Evolutionary conservation across 2,888 invertebrate genomes (phyloP), one percentile per base, ranked within the genome.

Genomic region (Halictus quadricinctus): DNA sequence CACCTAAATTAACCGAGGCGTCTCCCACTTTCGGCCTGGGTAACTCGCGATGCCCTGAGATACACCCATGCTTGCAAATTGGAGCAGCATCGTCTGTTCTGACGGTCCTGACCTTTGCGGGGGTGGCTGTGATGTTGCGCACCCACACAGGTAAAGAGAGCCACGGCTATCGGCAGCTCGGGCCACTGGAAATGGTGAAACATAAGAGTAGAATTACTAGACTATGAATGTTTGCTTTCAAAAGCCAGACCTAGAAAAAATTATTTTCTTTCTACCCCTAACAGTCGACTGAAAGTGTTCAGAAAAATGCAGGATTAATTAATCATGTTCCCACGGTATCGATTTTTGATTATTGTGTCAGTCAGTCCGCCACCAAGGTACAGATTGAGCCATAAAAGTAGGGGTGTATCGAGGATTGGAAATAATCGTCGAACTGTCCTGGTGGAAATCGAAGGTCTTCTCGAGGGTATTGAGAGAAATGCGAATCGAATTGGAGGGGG

Each of bases 1-100:
- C 91, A 90, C 90, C 90, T 87, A 92, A 92, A 92, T 92, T 92
- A 91, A 91, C 90, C 89, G 86, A 87, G 78, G 89, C 90, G 88
- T 90, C 83, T 72, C 73, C 76, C 85, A 66, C 72, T 60, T 73
- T 69, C 18, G 66, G 85, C 60, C 69, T 72, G 66, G 66, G 70
- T 74, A 69, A 64, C 72, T 75, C 77, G 76, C 80, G 82, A 78
- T 82, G 79, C 80, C 83, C 69, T 60, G 76, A 82, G 85, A 74
- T 73, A 81, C 78, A 82, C 81, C 81, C 85, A 60, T 81, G 83
- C 84, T 91, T 87, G 90, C 89, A 91, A 91, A 91, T 91, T 89
- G 88, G 88, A 84, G 88, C 82, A 86, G 80, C 81, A 69, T 82
- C 73, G 73, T 79, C 73, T 77, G 60, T 82, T 72, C 74, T 80